Evolutionary conservation across 2,888 invertebrate genomes (phyloP), one percentile per base, ranked within the genome.

Genomic region (Anaspis maculata): DNA sequence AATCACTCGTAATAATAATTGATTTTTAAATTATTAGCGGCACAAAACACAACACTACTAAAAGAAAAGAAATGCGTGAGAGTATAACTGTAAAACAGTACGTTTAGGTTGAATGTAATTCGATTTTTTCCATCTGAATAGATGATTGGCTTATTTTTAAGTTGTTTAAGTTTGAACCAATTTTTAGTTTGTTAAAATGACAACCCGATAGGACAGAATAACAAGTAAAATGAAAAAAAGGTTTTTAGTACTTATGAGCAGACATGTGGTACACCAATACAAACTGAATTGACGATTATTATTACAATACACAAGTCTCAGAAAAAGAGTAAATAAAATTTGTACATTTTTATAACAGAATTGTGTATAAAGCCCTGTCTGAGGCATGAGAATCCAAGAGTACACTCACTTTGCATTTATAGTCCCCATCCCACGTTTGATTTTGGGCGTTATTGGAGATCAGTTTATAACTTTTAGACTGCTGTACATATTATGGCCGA

Each of bases 311-410:
- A n/a, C n/a, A n/a, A n/a, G n/a, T n/a, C n/a, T n/a, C n/a, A 40
- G 37, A 41, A 37, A 27, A 35, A 39, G 32, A 42, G 40, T n/a
- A 26, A 33, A 24, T 26, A 36, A 36, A 29, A 29, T 42, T 45
- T 45, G 45, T 45, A 45, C 45, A 45, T 45, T 45, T 42, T 45
- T 41, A 45, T 41, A 42, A 42, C 35, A 24, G 33, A 33, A 26
- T 33, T 36, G 35, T 39, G 39, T 39, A 39, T 32, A 39, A 35
- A 39, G n/a, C n/a, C n/a, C n/a, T n/a, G n/a, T n/a, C n/a, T n/a
- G n/a, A n/a, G n/a, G n/a, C n/a, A n/a, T n/a, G n/a, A n/a, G n/a
- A n/a, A n/a, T n/a, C n/a, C n/a, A n/a, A n/a, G n/a, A n/a, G n/a
- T n/a, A n/a, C n/a, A n/a, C n/a, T n/a, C n/a, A n/a, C n/a, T n/a